These are phyloP conservation scores for Fukomys damarensis DNA, from an alignment of 2,113 vertebrate genomes.

Conservation along the genomic window DNA sequence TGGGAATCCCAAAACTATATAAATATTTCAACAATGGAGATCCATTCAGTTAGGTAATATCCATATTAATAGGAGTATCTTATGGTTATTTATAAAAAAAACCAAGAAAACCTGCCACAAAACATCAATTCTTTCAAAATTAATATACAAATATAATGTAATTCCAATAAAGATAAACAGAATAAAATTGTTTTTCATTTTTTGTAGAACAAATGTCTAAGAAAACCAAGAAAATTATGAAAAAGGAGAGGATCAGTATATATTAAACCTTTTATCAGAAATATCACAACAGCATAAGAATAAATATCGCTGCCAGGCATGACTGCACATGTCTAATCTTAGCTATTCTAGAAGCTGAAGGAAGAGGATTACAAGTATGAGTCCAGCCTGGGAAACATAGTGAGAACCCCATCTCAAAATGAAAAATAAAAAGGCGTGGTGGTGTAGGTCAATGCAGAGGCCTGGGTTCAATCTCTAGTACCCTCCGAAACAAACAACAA, in stretches of 20 bases:
- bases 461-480: background rate
- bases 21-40: constrained; percentile 36
- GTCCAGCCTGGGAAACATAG: background rate
- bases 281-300: background rate
- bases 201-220: background rate
- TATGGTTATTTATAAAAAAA: background rate
- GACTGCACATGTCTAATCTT: background rate
- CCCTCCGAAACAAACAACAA: background rate
- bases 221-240: constrained; percentile 30
- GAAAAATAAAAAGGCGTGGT: background rate
- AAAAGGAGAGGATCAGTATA: background rate
- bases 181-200: constrained; percentile 33
- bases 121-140: constrained; percentile 42
- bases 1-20: background rate
- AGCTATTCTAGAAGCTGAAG: background rate
- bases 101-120: background rate
- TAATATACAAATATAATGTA: constrained; percentile 11
- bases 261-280: background rate
- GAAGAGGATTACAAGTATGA: background rate
- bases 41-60: background rate
- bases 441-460: background rate
- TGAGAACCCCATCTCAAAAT: background rate
- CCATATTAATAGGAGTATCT: background rate
- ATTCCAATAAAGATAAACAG: background rate
- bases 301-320: background rate